Base-by-base conservation (phyloP, 2,113 vertebrate species). In the Chaenocephalus aceratus region DNA sequence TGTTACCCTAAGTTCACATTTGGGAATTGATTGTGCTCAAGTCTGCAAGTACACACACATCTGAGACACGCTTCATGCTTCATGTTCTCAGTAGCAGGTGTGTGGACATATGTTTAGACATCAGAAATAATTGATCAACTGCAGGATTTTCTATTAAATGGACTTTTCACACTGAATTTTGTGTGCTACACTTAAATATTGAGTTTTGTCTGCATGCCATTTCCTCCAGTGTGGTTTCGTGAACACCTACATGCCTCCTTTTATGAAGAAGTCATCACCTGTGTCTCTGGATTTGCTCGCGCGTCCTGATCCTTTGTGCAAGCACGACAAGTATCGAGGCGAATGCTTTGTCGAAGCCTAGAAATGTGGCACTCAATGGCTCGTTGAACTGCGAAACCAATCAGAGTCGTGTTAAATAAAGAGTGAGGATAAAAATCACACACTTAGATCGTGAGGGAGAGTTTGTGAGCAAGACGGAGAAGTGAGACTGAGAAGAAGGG, bases 381-480 rank as follows among this genome's bases (percentile, higher is more conserved):
- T 66, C 4, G 10, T 67, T 71, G 74, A 75, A 41, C 34, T 44
- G 58, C 54, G 56, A 77, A 81, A 77, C 60, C 71, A 63, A 72
- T 88, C 71, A 51, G 7, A 64, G 59, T 77, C 12, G 49, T 68
- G 49, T 82, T 58, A 66, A 70, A 73, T 58, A 66, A 70, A 73
- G 56, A 56, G 65, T 16, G 49, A 57, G 57, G 49, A 72, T 44
- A 46, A 80, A 71, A 80, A 60, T 59, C 3, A 52, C 49, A 82
- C 48, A 45, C 66, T 76, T 74, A 83, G 72, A 86, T 73, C 15
- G 48, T 67, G 71, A 74, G 71, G 65, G 63, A 83, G 80, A 86
- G 84, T 88, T 86, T 78, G 44, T 34, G 84, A 77, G 77, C 13
- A 68, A 65, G 76, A 78, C 70, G 44, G 78, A 86, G 36, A 41